Evolutionary conservation across 2,888 invertebrate species (phyloP).

Genomic region (Microplitis manilae): DNA sequence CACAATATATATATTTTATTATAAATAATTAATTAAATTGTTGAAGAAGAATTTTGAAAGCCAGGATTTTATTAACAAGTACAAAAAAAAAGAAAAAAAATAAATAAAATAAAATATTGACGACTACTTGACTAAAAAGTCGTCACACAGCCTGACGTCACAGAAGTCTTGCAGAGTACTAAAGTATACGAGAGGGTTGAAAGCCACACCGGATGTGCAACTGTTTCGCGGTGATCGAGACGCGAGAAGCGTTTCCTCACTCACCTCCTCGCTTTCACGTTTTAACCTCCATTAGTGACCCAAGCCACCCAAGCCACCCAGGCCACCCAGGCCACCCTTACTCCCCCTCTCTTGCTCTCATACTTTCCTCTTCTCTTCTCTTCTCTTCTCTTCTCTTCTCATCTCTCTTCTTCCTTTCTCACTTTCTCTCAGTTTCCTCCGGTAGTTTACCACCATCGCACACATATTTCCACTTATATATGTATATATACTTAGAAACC

Average conservation of each 20-base stretch:
- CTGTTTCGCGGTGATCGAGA: constrained; percentile 40
- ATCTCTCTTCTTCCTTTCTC: constrained; percentile 23
- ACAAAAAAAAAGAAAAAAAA: background rate
- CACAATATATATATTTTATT: no score
- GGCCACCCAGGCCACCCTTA: constrained; percentile 40
- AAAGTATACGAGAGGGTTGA: constrained; percentile 22
- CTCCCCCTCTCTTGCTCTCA: constrained; percentile 21
- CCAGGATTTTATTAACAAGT: no score
- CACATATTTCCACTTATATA: background rate
- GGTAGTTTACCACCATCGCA: constrained; percentile 24
- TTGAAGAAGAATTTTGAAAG: no score
- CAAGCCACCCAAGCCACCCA: constrained; percentile 40
- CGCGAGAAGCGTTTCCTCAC: constrained; percentile 43
- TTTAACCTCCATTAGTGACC: constrained; percentile 68
- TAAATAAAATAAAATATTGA: constrained; percentile 1
- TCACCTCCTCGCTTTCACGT: constrained; percentile 53
- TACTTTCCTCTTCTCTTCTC: background rate
- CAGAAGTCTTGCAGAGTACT: constrained; percentile 2
- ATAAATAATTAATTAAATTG: no score
- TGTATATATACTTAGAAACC: background rate
- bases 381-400: background rate
- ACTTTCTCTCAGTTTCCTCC: constrained; percentile 17
- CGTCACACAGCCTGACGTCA: constrained; percentile 6
- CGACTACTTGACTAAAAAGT: constrained; percentile 19
- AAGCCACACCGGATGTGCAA: constrained; percentile 46